Evolutionary conservation across 2,888 invertebrate genomes (phyloP), one percentile per base, ranked within the genome.

Genomic region (Ditylenchus weischeri): DNA sequence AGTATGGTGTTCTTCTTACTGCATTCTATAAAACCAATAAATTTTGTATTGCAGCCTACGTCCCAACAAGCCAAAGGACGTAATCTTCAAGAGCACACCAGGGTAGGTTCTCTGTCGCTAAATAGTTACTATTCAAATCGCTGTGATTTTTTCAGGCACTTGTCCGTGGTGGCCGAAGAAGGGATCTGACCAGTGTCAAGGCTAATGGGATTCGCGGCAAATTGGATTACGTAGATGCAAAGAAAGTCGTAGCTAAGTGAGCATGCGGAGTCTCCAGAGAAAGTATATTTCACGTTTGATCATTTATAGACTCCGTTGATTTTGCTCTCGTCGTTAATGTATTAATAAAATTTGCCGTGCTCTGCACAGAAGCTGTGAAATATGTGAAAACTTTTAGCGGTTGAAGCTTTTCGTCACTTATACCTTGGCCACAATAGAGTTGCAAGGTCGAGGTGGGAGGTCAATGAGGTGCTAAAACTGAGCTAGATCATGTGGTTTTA

Each of bases 21-120:
- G 0, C 0, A 36, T 49, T 23, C 23, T 47, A 62, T 54, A n/a
- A 54, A 13, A 18, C 54, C 8, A 43, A 10, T 54, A 4, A 4
- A 54, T 54, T 21, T 66, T 10, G 50, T 2, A 43, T 60, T 78
- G 73, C 69, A 80, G 81, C 80, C 15, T 91, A 83, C 98, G 98
- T 83, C 98, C 98, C 0, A 96, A 93, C 85, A 98, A 98, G 84
- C 98, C 98, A 91, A 92, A 75, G 96, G 96, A 0, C 96, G 98
- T 85, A 96, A 93, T 86, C 86, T 98, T 68, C 87, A 88, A 78
- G 82, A 82, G 59, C 82, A 82, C 73, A 77, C 76, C 38, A 78
- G 79, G 73, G 67, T 67, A 21, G 7, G 57, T 62, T 7, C 7
- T 23, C 3, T 29, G 29, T 29, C 29, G 29, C 21, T 54, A 7